These are phyloP conservation scores for Zaprionus tsacasi DNA, from an alignment of 1,140 invertebrate species.

Conservation along the genomic window DNA sequence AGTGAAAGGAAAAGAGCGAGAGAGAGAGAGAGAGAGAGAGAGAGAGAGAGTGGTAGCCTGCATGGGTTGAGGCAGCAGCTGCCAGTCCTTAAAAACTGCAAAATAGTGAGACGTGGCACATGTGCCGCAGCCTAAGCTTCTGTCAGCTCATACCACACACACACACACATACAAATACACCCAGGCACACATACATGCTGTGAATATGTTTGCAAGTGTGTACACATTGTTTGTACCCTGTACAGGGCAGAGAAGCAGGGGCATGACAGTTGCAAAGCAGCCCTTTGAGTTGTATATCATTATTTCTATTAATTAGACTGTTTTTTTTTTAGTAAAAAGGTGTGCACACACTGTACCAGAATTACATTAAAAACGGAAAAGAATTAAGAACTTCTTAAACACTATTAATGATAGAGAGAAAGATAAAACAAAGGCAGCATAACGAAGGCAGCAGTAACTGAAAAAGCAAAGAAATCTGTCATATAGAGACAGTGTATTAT, in stretches of 20 bases:
- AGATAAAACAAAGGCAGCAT: too few species aligned
- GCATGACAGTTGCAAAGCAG: not conserved
- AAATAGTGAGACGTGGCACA: conserved; percentile 73
- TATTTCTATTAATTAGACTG: too few species aligned
- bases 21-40: not conserved
- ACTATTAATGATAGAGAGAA: too few species aligned
- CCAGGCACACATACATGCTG: conserved; percentile 29
- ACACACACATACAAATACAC: conserved; percentile 29
- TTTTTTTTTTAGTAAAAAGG: too few species aligned
- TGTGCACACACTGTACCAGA: not conserved
- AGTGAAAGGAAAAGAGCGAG: not conserved
- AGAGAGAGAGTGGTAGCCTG: too few species aligned
- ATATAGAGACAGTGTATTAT: too few species aligned
- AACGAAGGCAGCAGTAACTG: too few species aligned
- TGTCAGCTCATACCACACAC: conserved; percentile 16
- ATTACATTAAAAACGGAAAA: too few species aligned
- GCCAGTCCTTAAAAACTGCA: conserved; percentile 75
- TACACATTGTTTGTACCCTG: conserved; percentile 12
- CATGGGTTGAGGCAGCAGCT: conserved; percentile 27
- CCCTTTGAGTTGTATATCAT: not conserved
- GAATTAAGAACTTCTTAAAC: too few species aligned
- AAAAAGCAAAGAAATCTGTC: too few species aligned
- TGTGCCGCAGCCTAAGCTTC: conserved; percentile 48
- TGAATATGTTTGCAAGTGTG: conserved; percentile 13
- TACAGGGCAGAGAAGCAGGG: not conserved